Evolutionary conservation across 2,888 invertebrate species (phyloP).

Genomic region (Coelopa pilipes): DNA sequence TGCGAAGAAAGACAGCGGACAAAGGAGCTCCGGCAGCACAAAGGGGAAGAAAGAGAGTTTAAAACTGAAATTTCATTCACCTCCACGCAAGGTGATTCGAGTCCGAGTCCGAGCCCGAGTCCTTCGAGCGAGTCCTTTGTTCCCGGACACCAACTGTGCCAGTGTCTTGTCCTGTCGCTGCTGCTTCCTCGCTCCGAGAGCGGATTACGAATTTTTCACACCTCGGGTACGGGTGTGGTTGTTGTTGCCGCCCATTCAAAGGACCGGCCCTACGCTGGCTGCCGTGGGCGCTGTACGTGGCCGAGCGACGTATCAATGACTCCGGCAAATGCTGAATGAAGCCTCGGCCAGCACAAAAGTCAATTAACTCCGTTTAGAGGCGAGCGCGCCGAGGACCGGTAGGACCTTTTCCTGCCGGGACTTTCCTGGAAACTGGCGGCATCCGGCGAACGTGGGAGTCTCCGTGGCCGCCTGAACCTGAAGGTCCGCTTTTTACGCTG

Average conservation of each 20-base stretch:
- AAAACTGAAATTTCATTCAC: conserved; percentile 43
- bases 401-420: background rate
- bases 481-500: background rate
- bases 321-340: conserved; percentile 16
- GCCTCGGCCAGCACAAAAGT: conserved; percentile 53
- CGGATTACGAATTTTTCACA: no score
- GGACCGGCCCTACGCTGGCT: no score
- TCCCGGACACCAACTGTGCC: no score
- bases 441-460: background rate
- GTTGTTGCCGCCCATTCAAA: no score
- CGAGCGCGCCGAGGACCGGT: background rate
- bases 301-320: conserved; percentile 15
- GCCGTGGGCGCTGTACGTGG: background rate
- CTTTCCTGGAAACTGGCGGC: background rate
- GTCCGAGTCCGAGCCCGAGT: no score
- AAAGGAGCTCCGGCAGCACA: conserved; percentile 1
- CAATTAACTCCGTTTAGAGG: conserved; percentile 57
- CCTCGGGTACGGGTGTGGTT: no score
- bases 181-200: no score
- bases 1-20: no score
- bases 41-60: conserved; percentile 29
- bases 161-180: no score
- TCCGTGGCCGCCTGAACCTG: background rate
- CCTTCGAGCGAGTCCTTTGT: no score
- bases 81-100: conserved; percentile 32